Percentiles rank a stretch among this genome's conserved stretches.
Conservation (phyloP, 2,888 invertebrate genomes). For the Abrostola triplasia region DNA sequence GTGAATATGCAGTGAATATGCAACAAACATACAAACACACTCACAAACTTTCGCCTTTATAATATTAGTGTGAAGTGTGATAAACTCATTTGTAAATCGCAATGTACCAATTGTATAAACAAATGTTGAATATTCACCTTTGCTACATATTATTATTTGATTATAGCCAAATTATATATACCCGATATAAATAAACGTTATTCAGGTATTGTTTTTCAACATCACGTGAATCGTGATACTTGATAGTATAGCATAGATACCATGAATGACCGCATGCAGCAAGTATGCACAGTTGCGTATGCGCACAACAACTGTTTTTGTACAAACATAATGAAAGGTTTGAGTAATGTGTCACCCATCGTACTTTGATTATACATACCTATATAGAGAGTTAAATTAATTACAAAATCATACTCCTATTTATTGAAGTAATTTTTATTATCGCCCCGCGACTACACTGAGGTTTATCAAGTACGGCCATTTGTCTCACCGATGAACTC, state of each 20-base stretch:
- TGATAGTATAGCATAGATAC: too few relatives aligned
- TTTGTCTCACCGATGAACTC: too few relatives aligned
- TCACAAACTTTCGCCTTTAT: too few relatives aligned
- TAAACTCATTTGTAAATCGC: too few relatives aligned
- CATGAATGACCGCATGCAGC: not conserved
- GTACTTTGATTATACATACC: not conserved
- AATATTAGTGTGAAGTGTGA: too few relatives aligned
- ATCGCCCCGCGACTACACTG: too few relatives aligned
- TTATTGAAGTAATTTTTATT: not conserved
- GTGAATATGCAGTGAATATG: too few relatives aligned
- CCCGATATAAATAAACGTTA: not conserved
- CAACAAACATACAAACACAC: too few relatives aligned
- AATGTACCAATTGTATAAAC: not conserved
- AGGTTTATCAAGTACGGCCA: too few relatives aligned
- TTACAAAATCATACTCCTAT: not conserved
- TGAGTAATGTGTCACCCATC: not conserved
- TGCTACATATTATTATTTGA: too few relatives aligned
- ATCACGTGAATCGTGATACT: too few relatives aligned
- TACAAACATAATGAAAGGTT: not conserved
- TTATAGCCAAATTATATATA: too few relatives aligned
- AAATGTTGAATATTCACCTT: not conserved
- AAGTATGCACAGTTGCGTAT: not conserved
- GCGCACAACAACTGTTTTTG: not conserved
- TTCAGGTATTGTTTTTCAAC: not conserved
- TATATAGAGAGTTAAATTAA: not conserved